A percentile compares a stretch with the other conserved stretches of the same genome.
Evolutionary conservation across 1,140 invertebrate species (phyloP).

Genomic region (Medauroidea extradentata): DNA sequence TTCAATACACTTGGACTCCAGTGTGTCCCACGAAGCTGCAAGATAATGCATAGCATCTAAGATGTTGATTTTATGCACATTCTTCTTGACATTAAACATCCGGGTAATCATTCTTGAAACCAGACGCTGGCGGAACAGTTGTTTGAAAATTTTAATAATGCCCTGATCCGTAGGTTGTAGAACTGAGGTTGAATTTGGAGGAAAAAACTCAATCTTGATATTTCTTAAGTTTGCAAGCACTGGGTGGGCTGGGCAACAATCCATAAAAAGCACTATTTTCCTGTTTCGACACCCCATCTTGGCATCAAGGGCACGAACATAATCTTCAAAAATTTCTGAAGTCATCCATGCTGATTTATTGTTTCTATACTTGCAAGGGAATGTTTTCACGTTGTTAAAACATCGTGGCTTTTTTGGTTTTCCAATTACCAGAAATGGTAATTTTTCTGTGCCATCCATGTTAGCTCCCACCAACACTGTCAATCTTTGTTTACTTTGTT

Average conservation of each 20-base stretch:
- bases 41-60: no score
- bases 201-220: conserved; percentile 43
- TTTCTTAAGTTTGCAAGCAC: conserved; percentile 28
- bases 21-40: no score
- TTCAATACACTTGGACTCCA: no score
- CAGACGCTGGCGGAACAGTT: no score
- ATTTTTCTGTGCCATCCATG: conserved; percentile 29
- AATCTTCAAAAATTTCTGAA: not conserved
- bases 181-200: conserved; percentile 45
- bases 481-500: conserved; percentile 39
- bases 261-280: not conserved
- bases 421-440: conserved; percentile 34
- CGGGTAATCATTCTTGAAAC: no score
- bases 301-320: not conserved
- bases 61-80: no score
- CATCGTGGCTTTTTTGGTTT: conserved; percentile 32
- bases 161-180: conserved; percentile 48
- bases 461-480: conserved; percentile 36
- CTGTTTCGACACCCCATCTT: not conserved
- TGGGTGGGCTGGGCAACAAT: not conserved
- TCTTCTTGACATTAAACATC: no score
- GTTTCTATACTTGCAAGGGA: conserved; percentile 25
- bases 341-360: conserved; percentile 42
- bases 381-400: conserved; percentile 30
- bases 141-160: conserved; percentile 42